These are phyloP conservation scores for Drosophila paucipuncta DNA, from an alignment of 2,888 invertebrate genomes.

Conservation along the genomic window DNA sequence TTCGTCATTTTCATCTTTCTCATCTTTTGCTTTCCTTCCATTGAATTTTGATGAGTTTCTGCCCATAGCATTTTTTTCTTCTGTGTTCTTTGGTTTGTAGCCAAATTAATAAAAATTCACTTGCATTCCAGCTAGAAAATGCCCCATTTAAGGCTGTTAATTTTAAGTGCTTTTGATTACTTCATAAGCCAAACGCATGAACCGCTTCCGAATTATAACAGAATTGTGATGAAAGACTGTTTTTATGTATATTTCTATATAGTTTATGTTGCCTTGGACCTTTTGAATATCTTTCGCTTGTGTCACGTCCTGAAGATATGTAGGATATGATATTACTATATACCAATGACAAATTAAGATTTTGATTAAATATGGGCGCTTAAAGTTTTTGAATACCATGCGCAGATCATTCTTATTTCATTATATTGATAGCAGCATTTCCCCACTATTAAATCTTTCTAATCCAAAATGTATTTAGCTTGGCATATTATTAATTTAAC, in stretches of 20 bases:
- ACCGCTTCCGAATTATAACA: constrained; percentile 15
- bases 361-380: too few species aligned
- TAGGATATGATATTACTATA: not conserved
- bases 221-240: not conserved
- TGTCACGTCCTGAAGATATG: not conserved
- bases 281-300: not conserved
- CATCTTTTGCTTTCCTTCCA: constrained; percentile 3
- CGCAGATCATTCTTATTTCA: too few species aligned
- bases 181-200: not conserved
- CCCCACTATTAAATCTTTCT: not conserved
- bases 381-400: too few species aligned
- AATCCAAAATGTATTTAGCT: not conserved
- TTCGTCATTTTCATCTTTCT: not conserved
- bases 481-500: not conserved
- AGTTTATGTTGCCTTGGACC: not conserved
- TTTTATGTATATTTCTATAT: not conserved
- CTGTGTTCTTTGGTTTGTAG: not conserved
- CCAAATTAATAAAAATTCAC: constrained; percentile 40
- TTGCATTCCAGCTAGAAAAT: constrained; percentile 37
- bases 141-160: constrained; percentile 6
- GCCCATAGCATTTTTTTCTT: not conserved
- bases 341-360: not conserved
- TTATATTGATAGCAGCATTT: too few species aligned
- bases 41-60: constrained; percentile 54
- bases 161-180: not conserved